Evolutionary conservation across 2,797 vertebrate species (phyloP), one percentile per base, ranked within the genome.

Genomic region (Hypotaenidia okinawae): DNA sequence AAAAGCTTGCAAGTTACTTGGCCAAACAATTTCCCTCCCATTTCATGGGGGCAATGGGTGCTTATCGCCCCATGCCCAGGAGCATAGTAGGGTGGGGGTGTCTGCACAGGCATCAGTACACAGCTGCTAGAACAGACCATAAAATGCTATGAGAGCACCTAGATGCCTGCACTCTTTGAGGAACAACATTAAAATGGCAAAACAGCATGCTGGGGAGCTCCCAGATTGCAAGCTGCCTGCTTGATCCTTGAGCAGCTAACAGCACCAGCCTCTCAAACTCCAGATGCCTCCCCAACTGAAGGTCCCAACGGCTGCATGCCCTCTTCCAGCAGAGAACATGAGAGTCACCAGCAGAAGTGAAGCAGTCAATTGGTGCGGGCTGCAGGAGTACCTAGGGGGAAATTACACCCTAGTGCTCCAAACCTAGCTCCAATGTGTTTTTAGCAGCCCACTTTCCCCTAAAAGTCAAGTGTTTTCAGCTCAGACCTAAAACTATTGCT

Each of bases 101-200:
- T 41, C 45, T 1, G 0, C 43, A 11, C 0, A 0, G 24, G 33
- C 13, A 43, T 3, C 63, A 33, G 27, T 5, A 75, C 3, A 6
- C 7, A 1, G 17, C 32, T 43, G 27, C 41, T n/a, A 39, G 32
- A 64, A 62, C 37, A 54, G 81, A 37, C 17, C 17, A 13, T 7
- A 21, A 58, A 69, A 73, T 12, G 24, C 28, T 30, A 30, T 1
- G 2, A 41, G 59, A 57, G 49, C 3, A 24, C 23, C 45, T 6
- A 11, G 37, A 52, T 19, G n/a, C 16, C 43, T 11, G 43, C 10
- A 16, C 32, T 3, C 32, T 6, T 0, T 5, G 28, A 32, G 51
- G 35, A 68, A 35, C 30, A 13, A 28, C 0, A 0, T 15, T 37
- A 19, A n/a, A 23, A 27, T 5, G 27, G 41, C 45, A 76, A 52